phyloP scores from a whole-genome alignment of 2,888 invertebrate genomes.

The Trissolcus japonicus region DNA sequence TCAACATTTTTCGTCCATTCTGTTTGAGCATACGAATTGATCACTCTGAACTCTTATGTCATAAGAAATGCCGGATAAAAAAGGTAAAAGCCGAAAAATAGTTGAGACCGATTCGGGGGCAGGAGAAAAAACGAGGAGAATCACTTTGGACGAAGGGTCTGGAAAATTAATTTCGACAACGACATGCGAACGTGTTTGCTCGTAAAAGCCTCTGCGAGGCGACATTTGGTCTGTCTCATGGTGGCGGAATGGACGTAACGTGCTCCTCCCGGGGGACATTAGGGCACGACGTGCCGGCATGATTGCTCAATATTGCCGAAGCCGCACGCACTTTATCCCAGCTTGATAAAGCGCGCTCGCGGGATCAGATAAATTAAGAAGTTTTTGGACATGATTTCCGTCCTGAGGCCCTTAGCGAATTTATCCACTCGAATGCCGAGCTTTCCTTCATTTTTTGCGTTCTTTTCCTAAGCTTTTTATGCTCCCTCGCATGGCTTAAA shows the following conservation, averaged over 20 bases:
- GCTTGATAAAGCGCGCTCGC: slow-evolving; percentile 39
- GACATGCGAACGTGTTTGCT: slow-evolving; percentile 57
- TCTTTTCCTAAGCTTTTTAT: slow-evolving; percentile 8
- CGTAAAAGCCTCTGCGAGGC: slow-evolving; percentile 55
- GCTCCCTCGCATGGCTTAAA: slow-evolving; percentile 1
- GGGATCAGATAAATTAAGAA: slow-evolving; percentile 48
- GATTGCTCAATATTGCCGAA: slow-evolving; percentile 57
- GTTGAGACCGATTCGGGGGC: slow-evolving; percentile 19
- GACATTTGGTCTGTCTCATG: slow-evolving; percentile 57
- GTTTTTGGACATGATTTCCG: slow-evolving; percentile 48
- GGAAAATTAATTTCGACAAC: slow-evolving; percentile 56
- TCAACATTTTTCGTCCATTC: no score
- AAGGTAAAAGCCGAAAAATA: slow-evolving; percentile 12
- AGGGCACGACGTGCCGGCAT: slow-evolving; percentile 55
- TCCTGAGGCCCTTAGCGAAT: slow-evolving; percentile 21
- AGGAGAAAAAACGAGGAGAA: slow-evolving; percentile 36
- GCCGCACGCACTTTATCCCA: slow-evolving; percentile 44
- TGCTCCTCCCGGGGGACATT: slow-evolving; percentile 53
- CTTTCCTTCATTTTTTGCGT: slow-evolving; percentile 23
- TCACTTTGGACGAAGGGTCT: slow-evolving; percentile 39
- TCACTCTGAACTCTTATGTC: no score
- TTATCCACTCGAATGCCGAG: slow-evolving; percentile 29
- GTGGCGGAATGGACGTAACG: slow-evolving; percentile 54
- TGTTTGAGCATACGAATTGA: no score
- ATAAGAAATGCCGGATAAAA: slow-evolving; percentile 2